Evolutionary conservation across 2,888 invertebrate species (phyloP).

Genomic region (Brenthis daphne): DNA sequence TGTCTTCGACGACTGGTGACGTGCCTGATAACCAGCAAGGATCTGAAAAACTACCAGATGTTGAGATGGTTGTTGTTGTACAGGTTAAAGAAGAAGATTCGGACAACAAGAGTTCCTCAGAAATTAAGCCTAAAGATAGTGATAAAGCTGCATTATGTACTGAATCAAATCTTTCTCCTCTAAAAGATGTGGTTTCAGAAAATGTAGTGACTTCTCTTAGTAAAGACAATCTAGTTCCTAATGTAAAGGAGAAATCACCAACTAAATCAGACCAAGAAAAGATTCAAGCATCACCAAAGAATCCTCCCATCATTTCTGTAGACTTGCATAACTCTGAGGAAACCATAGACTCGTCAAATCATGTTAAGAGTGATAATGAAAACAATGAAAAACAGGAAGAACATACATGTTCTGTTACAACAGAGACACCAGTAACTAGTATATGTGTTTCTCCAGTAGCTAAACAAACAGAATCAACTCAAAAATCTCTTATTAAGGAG

Average conservation of each 20-base stretch:
- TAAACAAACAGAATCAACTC: constrained; percentile 10
- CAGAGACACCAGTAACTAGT: constrained; percentile 19
- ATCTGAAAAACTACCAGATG: constrained; percentile 57
- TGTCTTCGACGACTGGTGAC: constrained; percentile 69
- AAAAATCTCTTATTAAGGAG: constrained; percentile 39
- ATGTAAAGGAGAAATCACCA: not conserved
- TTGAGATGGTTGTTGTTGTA: constrained; percentile 68
- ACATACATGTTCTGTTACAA: constrained; percentile 2
- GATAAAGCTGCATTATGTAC: constrained; percentile 6
- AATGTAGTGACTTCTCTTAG: constrained; percentile 10
- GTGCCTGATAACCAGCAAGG: constrained; percentile 59
- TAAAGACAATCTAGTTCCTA: not conserved
- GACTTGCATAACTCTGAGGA: constrained; percentile 35
- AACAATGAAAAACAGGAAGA: constrained; percentile 17
- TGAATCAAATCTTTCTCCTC: constrained; percentile 11
- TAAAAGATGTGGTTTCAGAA: constrained; percentile 21
- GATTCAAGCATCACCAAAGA: constrained; percentile 10
- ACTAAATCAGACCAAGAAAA: not conserved
- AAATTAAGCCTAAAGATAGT: constrained; percentile 19
- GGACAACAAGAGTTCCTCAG: constrained; percentile 16
- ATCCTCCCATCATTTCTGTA: not conserved
- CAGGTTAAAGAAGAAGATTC: constrained; percentile 52
- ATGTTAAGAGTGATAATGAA: not conserved
- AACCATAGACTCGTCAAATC: constrained; percentile 49
- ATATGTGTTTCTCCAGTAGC: not conserved